Conservation (phyloP, 2,797 vertebrate genomes). For the Champsocephalus gunnari region DNA sequence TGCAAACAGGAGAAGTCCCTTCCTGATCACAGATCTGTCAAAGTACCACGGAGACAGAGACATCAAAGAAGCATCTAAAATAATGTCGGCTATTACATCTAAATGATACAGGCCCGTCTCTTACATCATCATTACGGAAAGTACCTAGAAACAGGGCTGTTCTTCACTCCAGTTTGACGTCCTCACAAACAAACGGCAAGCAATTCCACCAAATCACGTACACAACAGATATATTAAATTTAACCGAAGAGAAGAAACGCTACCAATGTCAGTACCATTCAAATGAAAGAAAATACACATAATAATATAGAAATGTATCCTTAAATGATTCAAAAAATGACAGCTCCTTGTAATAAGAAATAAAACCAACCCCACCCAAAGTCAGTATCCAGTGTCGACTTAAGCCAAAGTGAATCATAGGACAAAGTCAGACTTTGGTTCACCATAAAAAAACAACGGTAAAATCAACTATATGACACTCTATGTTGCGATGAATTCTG, state of each 20-base stretch:
- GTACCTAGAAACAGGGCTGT: constrained; percentile 48
- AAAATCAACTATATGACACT: constrained; percentile 47
- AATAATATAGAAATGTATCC: constrained; percentile 26
- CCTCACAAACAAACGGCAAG: constrained; percentile 40
- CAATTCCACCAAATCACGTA: constrained; percentile 41
- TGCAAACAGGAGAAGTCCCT: constrained; percentile 42
- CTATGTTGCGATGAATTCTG: constrained; percentile 35
- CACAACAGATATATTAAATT: constrained; percentile 42
- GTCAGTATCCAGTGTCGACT: constrained; percentile 52
- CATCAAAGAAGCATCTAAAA: background rate
- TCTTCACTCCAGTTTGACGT: constrained; percentile 45
- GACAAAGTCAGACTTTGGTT: constrained; percentile 56
- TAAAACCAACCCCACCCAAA: constrained; percentile 61
- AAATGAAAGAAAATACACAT: constrained; percentile 40
- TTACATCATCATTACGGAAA: constrained; percentile 28
- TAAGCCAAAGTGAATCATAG: constrained; percentile 22
- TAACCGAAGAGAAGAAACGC: constrained; percentile 39
- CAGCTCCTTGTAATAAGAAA: constrained; percentile 31
- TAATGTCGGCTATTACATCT: constrained; percentile 1
- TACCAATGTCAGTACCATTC: constrained; percentile 69
- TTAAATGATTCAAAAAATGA: constrained; percentile 57
- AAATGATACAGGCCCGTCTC: background rate
- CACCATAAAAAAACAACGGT: constrained; percentile 50
- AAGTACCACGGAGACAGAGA: background rate
- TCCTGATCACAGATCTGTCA: constrained; percentile 26